Conservation (phyloP, 2,113 vertebrate species). For the Syrmaticus mikado region DNA sequence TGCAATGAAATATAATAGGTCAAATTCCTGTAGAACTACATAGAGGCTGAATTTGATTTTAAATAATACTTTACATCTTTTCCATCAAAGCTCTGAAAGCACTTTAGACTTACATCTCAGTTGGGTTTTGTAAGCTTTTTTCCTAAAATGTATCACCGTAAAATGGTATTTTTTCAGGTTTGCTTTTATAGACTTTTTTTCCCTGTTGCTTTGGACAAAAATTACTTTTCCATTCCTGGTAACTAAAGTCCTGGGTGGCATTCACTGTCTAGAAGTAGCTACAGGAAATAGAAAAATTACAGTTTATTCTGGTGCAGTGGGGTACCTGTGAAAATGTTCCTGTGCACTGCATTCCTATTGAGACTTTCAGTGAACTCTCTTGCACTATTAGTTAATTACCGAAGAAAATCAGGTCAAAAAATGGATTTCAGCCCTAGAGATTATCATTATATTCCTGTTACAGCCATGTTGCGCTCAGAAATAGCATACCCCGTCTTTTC, state of each 20-base stretch:
- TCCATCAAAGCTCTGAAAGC: conserved; percentile 27
- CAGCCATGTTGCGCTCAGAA: neutral
- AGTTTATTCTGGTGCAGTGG: conserved; percentile 22
- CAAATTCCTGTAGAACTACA: conserved; percentile 13
- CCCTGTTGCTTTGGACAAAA: conserved; percentile 37
- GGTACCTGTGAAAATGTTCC: neutral
- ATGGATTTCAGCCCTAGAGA: conserved; percentile 4
- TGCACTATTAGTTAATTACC: conserved; percentile 32
- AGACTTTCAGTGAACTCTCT: conserved; percentile 13
- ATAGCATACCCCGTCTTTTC: neutral
- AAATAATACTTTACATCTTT: conserved; percentile 43
- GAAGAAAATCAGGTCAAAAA: conserved; percentile 50
- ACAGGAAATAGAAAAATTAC: conserved; percentile 27
- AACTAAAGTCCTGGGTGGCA: conserved; percentile 36
- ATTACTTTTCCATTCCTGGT: conserved; percentile 47
- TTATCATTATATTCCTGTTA: conserved; percentile 14
- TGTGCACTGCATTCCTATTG: neutral
- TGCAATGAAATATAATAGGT: conserved; percentile 5
- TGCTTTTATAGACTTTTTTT: neutral
- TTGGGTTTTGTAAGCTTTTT: conserved; percentile 35
- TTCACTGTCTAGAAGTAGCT: conserved; percentile 15
- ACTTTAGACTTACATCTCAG: conserved; percentile 42
- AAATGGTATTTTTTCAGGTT: conserved; percentile 44
- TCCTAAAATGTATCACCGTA: conserved; percentile 17
- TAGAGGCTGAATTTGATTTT: conserved; percentile 16